Base-by-base conservation (phyloP, 2,797 vertebrate genomes). In the Typhlichthys eigenmanni region DNA sequence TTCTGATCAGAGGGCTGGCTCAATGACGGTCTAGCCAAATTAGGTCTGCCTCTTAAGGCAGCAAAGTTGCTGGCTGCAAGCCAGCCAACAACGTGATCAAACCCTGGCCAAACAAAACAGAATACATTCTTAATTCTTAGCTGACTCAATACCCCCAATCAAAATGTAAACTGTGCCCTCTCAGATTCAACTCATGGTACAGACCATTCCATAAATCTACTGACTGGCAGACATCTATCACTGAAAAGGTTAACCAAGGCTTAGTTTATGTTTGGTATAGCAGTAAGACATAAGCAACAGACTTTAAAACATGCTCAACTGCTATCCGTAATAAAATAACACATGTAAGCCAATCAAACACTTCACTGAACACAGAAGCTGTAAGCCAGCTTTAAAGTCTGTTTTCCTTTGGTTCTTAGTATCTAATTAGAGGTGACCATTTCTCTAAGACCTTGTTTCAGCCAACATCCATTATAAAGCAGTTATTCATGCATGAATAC, bases 81-180 rank as follows among this genome's bases (percentile, higher is more conserved):
- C 81, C 78, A 79, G 56, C 57, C 8, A 38, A 62, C 80, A 82
- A 87, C 85, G 84, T 87, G 83, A 83, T 76, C 84, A 71, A 84
- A 68, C 73, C 70, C 72, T 19, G 65, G 71, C 79, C 83, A 47
- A 60, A 64, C 71, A 59, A 82, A 80, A 88, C 85, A 86, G 86
- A 86, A 84, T 77, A 80, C 73, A 85, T 87, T 83, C 80, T 84
- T 85, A 76, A 85, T 77, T 78, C 73, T 84, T 79, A 48, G 46
- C 62, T 63, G 55, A 69, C 78, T 81, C 79, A 68, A 69, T 71
- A 62, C 69, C 32, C 24, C 52, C 50, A 43, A 43, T 55, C 59
- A 82, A 86, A 81, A 86, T 77, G 68, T 70, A 71, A 79, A 64
- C 72, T 71, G 68, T 80, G 58, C 17, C 51, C 66, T 52, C 65